phyloP scores from a whole-genome alignment of 2,888 invertebrate genomes.

The Microdon myrmicae region DNA sequence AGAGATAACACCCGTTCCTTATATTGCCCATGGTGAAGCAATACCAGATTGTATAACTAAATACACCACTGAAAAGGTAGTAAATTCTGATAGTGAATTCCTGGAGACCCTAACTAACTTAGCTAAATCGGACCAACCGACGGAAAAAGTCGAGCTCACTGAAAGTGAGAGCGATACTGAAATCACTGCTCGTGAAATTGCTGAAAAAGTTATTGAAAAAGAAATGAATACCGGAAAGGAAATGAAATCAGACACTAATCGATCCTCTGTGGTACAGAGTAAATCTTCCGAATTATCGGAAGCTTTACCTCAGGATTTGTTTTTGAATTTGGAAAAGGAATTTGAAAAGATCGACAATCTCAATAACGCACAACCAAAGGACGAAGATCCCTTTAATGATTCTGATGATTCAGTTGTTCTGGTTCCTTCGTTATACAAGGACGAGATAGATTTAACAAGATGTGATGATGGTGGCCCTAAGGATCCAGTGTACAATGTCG shows the following conservation, averaged over 20 bases:
- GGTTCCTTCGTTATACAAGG: constrained; percentile 19
- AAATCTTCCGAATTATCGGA: constrained; percentile 16
- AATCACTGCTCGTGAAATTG: constrained; percentile 61
- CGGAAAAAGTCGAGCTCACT: constrained; percentile 13
- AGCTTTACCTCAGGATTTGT: constrained; percentile 48
- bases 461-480: constrained; percentile 33
- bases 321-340: constrained; percentile 46
- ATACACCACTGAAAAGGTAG: background rate
- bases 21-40: constrained; percentile 61
- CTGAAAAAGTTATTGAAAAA: constrained; percentile 57
- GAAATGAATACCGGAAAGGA: background rate
- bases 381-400: constrained; percentile 20
- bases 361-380: constrained; percentile 2
- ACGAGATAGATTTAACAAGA: too few relatives aligned
- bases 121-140: constrained; percentile 47
- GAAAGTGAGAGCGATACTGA: constrained; percentile 56
- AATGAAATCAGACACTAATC: background rate
- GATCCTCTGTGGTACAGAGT: background rate
- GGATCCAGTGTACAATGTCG: constrained; percentile 36
- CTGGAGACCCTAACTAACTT: constrained; percentile 56
- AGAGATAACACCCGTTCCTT: constrained; percentile 57
- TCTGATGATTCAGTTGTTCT: constrained; percentile 31
- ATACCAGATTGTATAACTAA: constrained; percentile 57
- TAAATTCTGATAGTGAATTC: constrained; percentile 56
- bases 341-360: constrained; percentile 55